phyloP scores from a whole-genome alignment of 2,888 invertebrate species.

The Tiliacea citrago region DNA sequence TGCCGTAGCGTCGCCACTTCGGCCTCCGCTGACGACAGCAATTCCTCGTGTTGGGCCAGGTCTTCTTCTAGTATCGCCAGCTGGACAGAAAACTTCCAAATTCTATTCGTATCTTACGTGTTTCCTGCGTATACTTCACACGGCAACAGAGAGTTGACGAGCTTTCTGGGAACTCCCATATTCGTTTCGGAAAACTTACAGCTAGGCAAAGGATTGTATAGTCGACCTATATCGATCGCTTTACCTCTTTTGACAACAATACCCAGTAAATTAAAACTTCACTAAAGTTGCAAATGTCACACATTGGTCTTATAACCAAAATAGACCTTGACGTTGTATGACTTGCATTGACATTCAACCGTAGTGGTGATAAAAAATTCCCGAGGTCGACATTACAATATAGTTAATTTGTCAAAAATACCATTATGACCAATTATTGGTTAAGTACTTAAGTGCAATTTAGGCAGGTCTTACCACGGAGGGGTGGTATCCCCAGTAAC shows the following conservation, averaged over 20 bases:
- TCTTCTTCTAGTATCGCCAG: slow-evolving; percentile 79
- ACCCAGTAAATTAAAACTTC: background rate
- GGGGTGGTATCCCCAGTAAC: background rate
- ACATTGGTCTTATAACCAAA: no score
- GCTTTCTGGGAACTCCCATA: background rate
- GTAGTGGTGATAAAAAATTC: no score
- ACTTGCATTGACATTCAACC: no score
- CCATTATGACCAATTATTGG: no score
- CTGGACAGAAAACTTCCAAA: slow-evolving; percentile 62
- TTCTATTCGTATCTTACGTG: no score
- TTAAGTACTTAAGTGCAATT: no score
- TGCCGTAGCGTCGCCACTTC: slow-evolving; percentile 73
- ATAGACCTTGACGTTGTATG: no score
- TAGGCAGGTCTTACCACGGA: background rate
- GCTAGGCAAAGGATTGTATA: background rate
- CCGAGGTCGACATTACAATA: no score
- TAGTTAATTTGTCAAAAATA: no score
- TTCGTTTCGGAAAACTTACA: background rate
- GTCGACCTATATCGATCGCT: background rate
- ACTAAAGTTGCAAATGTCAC: no score
- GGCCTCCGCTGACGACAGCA: slow-evolving; percentile 75
- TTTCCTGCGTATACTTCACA: background rate
- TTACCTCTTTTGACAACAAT: slow-evolving; percentile 1
- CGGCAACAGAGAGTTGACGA: background rate
- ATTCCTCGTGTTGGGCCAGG: slow-evolving; percentile 76